A percentile compares a stretch with the other conserved stretches of the same genome.
Conservation (phyloP, 2,113 vertebrate genomes). For the Marmota monax region DNA sequence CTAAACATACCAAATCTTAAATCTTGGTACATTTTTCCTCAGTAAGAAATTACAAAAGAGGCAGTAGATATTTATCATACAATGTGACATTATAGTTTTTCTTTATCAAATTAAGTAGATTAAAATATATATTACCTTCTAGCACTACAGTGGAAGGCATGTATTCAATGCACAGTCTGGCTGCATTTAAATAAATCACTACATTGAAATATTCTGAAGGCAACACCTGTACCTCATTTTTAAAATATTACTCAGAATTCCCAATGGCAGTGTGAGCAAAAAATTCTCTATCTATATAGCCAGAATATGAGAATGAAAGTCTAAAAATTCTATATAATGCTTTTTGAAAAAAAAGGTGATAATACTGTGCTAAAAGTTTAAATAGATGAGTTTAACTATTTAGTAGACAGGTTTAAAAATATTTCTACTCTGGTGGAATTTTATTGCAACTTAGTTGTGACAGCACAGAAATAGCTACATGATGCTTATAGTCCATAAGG, state of each 20-base stretch:
- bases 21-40: background rate
- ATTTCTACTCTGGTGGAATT: background rate
- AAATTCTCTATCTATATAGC: background rate
- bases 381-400: constrained; percentile 13
- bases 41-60: constrained; percentile 18
- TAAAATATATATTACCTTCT: constrained; percentile 15
- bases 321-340: background rate
- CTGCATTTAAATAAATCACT: background rate
- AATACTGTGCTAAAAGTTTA: background rate
- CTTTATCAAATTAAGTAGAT: constrained; percentile 54
- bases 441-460: background rate
- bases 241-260: background rate
- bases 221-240: background rate
- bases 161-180: background rate
- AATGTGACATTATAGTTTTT: background rate
- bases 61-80: constrained; percentile 16
- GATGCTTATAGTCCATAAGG: background rate
- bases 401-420: background rate
- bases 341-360: background rate
- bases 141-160: background rate
- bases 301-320: background rate
- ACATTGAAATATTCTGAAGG: background rate
- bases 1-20: background rate
- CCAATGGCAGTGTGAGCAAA: background rate
- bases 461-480: background rate